Evolutionary conservation across 23 tunicate genomes (phyloP).

Genomic region (Halocynthia roretzi): DNA sequence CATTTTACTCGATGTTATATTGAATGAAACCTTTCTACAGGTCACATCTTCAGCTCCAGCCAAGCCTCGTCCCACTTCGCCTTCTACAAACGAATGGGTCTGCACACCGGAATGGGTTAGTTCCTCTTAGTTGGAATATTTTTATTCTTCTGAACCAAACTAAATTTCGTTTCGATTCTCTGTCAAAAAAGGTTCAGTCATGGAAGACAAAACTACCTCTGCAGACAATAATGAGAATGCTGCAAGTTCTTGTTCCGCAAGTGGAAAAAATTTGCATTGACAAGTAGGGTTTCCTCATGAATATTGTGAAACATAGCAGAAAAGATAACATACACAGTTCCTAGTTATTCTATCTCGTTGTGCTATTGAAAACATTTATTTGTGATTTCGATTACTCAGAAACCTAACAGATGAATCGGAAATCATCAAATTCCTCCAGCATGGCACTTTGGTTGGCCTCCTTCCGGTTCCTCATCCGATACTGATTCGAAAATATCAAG

Average conservation of each 20-base stretch:
- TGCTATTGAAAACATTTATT: neutral
- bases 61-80: neutral
- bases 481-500: slow-evolving; percentile 86
- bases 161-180: neutral
- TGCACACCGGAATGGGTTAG: slow-evolving; percentile 31
- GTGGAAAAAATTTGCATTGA: slow-evolving; percentile 99
- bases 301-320: neutral
- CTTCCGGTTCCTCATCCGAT: slow-evolving; percentile 99
- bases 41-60: no score
- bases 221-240: slow-evolving; percentile 98
- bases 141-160: neutral
- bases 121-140: no score
- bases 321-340: neutral
- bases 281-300: slow-evolving; percentile 14
- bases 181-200: slow-evolving; percentile 54
- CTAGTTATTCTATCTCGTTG: neutral
- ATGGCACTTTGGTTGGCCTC: slow-evolving; percentile 94
- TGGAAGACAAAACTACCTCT: slow-evolving; percentile 92
- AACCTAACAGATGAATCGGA: slow-evolving; percentile 93
- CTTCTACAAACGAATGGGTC: slow-evolving; percentile 2
- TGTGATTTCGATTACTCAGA: neutral
- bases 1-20: no score
- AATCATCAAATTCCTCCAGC: slow-evolving; percentile 89
- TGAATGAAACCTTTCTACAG: no score
- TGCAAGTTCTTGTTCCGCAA: slow-evolving; percentile 97